phyloP scores from a whole-genome alignment of 2,113 vertebrate genomes.

The zebrafish (Danio rerio) region DNA sequence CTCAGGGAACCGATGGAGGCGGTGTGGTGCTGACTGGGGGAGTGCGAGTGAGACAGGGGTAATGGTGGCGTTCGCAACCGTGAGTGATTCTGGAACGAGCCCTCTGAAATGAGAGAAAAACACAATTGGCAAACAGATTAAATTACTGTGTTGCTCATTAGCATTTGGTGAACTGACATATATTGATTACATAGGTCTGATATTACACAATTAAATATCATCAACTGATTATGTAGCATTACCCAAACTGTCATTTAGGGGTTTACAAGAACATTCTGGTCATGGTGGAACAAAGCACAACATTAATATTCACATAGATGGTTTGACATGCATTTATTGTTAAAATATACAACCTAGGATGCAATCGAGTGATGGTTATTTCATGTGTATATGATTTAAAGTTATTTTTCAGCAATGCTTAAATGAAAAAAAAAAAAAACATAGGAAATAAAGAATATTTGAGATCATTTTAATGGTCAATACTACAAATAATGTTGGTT shows the following conservation, averaged over 20 bases:
- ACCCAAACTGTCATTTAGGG: not conserved
- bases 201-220: not conserved
- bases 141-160: slow-evolving; percentile 26
- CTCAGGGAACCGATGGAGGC: slow-evolving; percentile 94
- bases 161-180: not conserved
- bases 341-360: no score
- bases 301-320: no score
- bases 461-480: no score
- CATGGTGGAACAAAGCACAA: not conserved
- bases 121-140: not conserved
- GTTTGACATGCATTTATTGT: no score
- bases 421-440: no score
- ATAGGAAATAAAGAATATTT: no score
- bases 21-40: slow-evolving; percentile 89
- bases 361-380: no score
- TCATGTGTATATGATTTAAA: no score
- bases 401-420: no score
- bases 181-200: not conserved
- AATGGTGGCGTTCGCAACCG: slow-evolving; percentile 92
- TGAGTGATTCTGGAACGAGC: slow-evolving; percentile 88
- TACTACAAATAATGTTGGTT: no score
- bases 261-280: not conserved
- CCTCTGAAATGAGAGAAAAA: slow-evolving; percentile 70
- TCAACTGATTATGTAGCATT: not conserved
- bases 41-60: slow-evolving; percentile 90